Percentiles rank a stretch among this genome's conserved stretches.
phyloP scores from a whole-genome alignment of 2,888 invertebrate genomes.

The Scrobipalpa atriplicella region DNA sequence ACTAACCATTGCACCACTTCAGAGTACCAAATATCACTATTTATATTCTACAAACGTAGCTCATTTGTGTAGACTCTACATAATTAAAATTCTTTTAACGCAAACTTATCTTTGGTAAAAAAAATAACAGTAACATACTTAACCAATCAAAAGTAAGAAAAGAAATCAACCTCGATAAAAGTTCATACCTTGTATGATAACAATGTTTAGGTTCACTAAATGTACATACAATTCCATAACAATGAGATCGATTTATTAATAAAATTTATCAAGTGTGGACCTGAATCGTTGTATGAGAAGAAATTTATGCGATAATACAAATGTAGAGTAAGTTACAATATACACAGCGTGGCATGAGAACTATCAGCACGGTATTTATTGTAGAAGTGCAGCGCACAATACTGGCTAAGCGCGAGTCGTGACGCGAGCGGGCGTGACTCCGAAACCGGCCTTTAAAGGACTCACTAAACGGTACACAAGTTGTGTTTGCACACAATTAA shows the following conservation, averaged over 20 bases:
- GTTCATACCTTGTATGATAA: constrained; percentile 83
- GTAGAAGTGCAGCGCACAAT: constrained; percentile 44
- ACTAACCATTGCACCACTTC: constrained; percentile 76
- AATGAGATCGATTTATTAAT: constrained; percentile 78
- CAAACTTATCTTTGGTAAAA: constrained; percentile 79
- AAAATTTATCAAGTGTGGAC: constrained; percentile 62
- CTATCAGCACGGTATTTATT: constrained; percentile 17
- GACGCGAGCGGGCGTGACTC: constrained; percentile 36
- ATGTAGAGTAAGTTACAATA: constrained; percentile 18
- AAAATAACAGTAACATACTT: constrained; percentile 51
- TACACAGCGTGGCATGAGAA: constrained; percentile 5
- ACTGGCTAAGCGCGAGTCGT: constrained; percentile 60
- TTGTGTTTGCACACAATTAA: constrained; percentile 16
- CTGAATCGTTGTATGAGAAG: constrained; percentile 69
- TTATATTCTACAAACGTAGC: constrained; percentile 52
- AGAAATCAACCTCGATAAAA: constrained; percentile 60
- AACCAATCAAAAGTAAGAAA: constrained; percentile 59
- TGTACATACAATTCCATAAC: constrained; percentile 75
- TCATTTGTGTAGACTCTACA: constrained; percentile 50
- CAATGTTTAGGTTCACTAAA: constrained; percentile 72
- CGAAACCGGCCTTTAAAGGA: background rate
- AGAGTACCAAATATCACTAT: constrained; percentile 64
- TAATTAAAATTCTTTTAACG: constrained; percentile 55
- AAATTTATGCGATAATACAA: constrained; percentile 35
- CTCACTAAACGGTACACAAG: constrained; percentile 4